These are phyloP conservation scores for Aphidius colemani DNA, from an alignment of 2,888 invertebrate species.

Conservation along the genomic window DNA sequence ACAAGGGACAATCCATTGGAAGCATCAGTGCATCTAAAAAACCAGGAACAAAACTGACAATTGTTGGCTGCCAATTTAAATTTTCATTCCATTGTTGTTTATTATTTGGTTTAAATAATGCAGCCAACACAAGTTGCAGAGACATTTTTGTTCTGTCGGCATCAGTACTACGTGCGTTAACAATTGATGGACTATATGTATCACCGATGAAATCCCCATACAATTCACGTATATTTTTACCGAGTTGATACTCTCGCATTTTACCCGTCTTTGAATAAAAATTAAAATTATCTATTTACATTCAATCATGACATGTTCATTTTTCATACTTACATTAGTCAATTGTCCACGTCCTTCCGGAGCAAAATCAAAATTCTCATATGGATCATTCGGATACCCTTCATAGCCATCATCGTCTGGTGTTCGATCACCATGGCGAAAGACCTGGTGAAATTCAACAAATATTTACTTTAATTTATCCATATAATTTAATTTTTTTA, in stretches of 20 bases:
- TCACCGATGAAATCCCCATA: constrained; percentile 60
- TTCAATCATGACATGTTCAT: constrained; percentile 5
- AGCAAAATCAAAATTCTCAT: constrained; percentile 28
- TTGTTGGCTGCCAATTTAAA: constrained; percentile 70
- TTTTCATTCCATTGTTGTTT: constrained; percentile 64
- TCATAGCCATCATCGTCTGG: constrained; percentile 31
- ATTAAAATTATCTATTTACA: neutral
- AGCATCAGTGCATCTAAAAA: constrained; percentile 39
- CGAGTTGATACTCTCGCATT: constrained; percentile 60
- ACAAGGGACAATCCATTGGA: constrained; percentile 42
- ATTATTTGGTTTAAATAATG: constrained; percentile 67
- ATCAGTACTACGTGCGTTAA: constrained; percentile 66
- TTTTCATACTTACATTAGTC: constrained; percentile 36
- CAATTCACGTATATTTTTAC: constrained; percentile 59
- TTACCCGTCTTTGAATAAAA: constrained; percentile 61
- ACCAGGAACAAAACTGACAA: constrained; percentile 28
- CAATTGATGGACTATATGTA: constrained; percentile 55
- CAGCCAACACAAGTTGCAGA: constrained; percentile 69
- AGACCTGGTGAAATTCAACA: constrained; percentile 28
- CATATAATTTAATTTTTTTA: too few species aligned
- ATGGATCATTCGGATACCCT: constrained; percentile 36
- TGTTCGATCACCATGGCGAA: constrained; percentile 40
- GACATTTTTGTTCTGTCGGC: constrained; percentile 76
- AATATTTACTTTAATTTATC: too few species aligned
- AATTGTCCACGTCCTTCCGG: constrained; percentile 38